Evolutionary conservation across 2,113 vertebrate genomes (phyloP), one percentile per base, ranked within the genome.

Genomic region (Apistogramma diplotaenia): DNA sequence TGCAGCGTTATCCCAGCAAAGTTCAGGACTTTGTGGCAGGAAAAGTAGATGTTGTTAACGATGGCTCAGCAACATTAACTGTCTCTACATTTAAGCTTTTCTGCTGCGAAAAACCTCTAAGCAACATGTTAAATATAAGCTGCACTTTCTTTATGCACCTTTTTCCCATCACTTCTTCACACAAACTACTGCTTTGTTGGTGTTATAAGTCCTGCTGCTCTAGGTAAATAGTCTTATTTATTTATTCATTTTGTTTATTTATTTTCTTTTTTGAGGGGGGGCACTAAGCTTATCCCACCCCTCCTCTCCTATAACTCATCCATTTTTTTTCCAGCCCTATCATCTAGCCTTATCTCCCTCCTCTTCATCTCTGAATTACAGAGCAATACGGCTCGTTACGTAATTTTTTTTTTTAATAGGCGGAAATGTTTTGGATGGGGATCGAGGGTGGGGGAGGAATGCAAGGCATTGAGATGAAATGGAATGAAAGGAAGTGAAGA

Each of bases 391-490:
- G 79, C 73, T 58, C 0, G 85, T 95, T 96, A 93, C 93, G 94
- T 95, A 95, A 95, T 89, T 7, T 31, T 43, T 72, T 59, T 87
- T 86, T 89, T 86, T 78, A 87, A 76, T 86, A 86, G 83, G 85
- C 93, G 94, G 94, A 95, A 95, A 94, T 95, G 92, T 93, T 94
- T 95, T 92, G 81, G 71, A 84, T 90, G 86, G 90, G 90, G 83
- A 71, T 37, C 1, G 29, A 57, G 80, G 81, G 87, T 31, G 83
- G 56, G 82, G 62, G 40, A 61, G 35, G 51, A 61, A 80, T 89
- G 77, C 75, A 82, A 82, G 80, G 86, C 85, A 58, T 75, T 2
- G 80, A 88, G 83, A 88, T 84, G 88, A 88, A 81, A 80, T 79
- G 81, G 62, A 82, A 75, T 51, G 82, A 84, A 46, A 84, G 76